Evolutionary conservation across 2,888 invertebrate genomes (phyloP).

Genomic region (Dryadula phaetusa): DNA sequence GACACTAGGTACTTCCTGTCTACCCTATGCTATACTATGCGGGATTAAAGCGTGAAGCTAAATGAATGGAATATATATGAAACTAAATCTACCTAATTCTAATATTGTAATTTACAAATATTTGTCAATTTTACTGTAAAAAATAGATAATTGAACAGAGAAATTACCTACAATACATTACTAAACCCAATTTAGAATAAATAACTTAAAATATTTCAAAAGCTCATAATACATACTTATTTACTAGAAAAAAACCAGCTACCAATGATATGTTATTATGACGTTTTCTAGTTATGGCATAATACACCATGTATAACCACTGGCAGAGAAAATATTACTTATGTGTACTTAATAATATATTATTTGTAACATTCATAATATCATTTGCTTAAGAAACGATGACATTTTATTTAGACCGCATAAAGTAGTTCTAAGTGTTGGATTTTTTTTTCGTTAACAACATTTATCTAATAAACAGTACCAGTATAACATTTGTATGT

Average conservation of each 20-base stretch:
- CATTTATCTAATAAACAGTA: neutral
- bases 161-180: neutral
- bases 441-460: neutral
- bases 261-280: neutral
- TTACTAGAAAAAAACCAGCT: neutral
- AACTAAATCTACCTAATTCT: too few relatives aligned
- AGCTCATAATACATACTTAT: too few relatives aligned
- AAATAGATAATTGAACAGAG: neutral
- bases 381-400: slow-evolving; percentile 1
- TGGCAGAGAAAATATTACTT: neutral
- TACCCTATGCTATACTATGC: too few relatives aligned
- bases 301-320: neutral
- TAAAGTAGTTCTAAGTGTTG: slow-evolving; percentile 6
- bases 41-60: too few relatives aligned
- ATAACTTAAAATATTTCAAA: neutral
- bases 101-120: too few relatives aligned
- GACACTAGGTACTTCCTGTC: too few relatives aligned
- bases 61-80: too few relatives aligned
- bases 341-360: neutral
- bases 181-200: neutral
- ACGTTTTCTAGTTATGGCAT: neutral
- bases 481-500: neutral
- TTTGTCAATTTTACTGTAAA: too few relatives aligned
- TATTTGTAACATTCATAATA: slow-evolving; percentile 5
- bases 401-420: slow-evolving; percentile 11